These are phyloP conservation scores for Neopelma chrysocephalum DNA, from an alignment of 2,797 vertebrate genomes.

Conservation along the genomic window DNA sequence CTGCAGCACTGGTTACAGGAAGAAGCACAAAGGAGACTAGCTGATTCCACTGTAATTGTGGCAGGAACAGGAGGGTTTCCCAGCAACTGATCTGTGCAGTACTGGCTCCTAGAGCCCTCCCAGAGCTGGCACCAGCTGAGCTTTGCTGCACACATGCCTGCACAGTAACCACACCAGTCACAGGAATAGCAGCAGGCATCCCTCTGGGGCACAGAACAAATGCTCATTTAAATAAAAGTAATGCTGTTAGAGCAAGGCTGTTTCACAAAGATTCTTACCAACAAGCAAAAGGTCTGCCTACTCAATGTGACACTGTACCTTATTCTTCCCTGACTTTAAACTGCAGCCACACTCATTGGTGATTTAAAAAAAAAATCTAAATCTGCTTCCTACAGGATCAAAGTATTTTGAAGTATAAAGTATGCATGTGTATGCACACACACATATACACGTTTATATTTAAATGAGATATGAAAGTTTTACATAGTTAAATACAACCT, in stretches of 20 bases:
- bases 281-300: neutral
- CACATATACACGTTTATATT: neutral
- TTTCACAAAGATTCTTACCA: neutral
- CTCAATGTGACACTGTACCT: accelerated
- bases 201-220: neutral
- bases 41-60: neutral
- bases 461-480: neutral
- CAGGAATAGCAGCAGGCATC: neutral
- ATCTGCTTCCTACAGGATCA: neutral
- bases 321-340: neutral
- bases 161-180: conserved; percentile 7
- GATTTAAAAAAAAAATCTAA: neutral
- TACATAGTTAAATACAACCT: neutral
- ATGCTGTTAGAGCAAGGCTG: neutral
- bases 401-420: neutral
- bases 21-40: neutral
- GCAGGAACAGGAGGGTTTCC: conserved; percentile 21
- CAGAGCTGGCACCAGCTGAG: neutral
- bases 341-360: neutral
- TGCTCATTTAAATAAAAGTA: neutral
- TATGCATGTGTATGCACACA: neutral
- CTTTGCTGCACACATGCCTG: neutral
- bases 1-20: neutral
- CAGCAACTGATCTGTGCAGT: conserved; percentile 15
- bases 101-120: neutral